Evolutionary conservation across 2,797 vertebrate genomes (phyloP), one percentile per base, ranked within the genome.

Genomic region (Orientallactaga sibirica): DNA sequence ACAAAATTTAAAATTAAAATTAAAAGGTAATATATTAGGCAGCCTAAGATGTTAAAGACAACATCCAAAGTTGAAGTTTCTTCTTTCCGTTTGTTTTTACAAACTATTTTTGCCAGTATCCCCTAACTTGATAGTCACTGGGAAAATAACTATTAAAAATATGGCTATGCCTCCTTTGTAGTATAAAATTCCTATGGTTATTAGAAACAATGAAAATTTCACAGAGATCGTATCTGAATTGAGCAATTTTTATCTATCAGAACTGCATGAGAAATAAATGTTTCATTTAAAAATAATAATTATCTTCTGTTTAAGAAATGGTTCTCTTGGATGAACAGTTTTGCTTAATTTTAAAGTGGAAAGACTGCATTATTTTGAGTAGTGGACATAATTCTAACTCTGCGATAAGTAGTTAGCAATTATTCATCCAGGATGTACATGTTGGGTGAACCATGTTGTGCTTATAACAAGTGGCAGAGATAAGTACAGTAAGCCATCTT

Each of bases 231-330:
- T 52, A 14, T 19, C 25, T 6, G 4, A 67, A 24, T 77, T 70
- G 52, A 81, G 0, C 0, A 64, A 3, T 27, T 70, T 12, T 24
- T 3, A 81, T 2, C 2, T 81, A 5, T 71, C 24, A 64, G 12
- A 8, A n/a, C 4, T 9, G 4, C 6, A 70, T 33, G 4, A 66
- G 58, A 78, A 75, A 12, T 43, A 5, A 33, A n/a, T 7, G 7
- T 64, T 89, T 68, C 18, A 83, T 37, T 88, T 88, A 81, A 86
- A 92, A 77, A 58, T 79, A 82, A 5, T 7, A 68, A n/a, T 71
- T 41, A 0, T 80, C 24, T 25, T 68, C 27, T 74, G 1, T 37
- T 55, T 37, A 78, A 77, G 7, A 22, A 18, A 18, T 1, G 86
- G 64, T 2, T 19, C 14, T 58, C 86, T 41, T 20, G 70, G 58